phyloP scores from a whole-genome alignment of 2,888 invertebrate genomes.

The Hemistola chrysoprasaria region DNA sequence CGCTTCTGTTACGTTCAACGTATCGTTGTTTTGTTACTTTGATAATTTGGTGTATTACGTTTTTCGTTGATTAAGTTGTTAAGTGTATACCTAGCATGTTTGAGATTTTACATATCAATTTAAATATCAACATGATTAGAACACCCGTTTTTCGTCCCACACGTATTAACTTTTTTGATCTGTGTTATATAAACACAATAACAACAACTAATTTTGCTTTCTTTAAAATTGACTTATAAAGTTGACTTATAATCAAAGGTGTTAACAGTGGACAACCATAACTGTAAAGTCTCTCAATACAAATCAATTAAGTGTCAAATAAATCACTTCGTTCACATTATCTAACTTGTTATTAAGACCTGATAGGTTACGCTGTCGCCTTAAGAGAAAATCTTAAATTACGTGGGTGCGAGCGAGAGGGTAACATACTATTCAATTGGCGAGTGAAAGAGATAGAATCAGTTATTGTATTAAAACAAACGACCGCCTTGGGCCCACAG shows the following conservation, averaged over 20 bases:
- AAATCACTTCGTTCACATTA: conserved; percentile 40
- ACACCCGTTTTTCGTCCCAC: no score
- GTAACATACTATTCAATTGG: conserved; percentile 44
- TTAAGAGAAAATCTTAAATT: conserved; percentile 70
- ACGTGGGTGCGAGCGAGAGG: conserved; percentile 51
- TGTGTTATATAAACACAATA: no score
- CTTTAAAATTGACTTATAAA: no score
- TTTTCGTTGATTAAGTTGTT: conserved; percentile 35
- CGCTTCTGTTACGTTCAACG: conserved; percentile 70
- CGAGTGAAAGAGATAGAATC: conserved; percentile 64
- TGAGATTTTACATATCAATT: background rate
- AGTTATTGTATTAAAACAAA: conserved; percentile 82
- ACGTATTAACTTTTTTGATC: no score
- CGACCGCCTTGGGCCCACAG: conserved; percentile 77
- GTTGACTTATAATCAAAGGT: conserved; percentile 9
- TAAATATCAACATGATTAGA: no score
- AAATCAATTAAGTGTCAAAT: conserved; percentile 37
- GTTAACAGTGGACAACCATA: conserved; percentile 22
- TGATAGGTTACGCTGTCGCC: conserved; percentile 63
- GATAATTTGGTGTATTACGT: conserved; percentile 40
- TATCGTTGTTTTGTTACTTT: conserved; percentile 65
- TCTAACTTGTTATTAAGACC: conserved; percentile 41
- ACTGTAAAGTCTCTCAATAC: background rate
- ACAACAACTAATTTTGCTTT: no score
- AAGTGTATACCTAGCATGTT: background rate